A percentile compares a stretch with the other conserved stretches of the same genome.
Evolutionary conservation across 2,888 invertebrate genomes (phyloP).

Genomic region (Nomada hirtipes): DNA sequence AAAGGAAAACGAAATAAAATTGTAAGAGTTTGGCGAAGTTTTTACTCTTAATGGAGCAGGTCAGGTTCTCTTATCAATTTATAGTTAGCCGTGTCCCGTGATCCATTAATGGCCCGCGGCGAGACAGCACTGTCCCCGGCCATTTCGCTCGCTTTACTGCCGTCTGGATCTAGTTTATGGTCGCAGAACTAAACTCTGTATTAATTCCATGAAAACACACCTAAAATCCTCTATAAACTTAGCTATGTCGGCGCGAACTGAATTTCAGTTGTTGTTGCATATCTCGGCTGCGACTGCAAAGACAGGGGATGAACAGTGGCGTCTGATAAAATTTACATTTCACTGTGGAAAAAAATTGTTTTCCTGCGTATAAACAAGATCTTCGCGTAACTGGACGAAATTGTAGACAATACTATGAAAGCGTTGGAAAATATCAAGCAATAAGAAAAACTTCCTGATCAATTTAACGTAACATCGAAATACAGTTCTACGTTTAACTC

Average conservation of each 20-base stretch:
- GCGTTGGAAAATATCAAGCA: too few relatives aligned
- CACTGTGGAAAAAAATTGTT: not conserved
- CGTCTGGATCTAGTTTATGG: constrained; percentile 81
- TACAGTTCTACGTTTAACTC: not conserved
- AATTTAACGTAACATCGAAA: not conserved
- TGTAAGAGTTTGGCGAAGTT: constrained; percentile 54
- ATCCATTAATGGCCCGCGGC: constrained; percentile 79
- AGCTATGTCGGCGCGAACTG: constrained; percentile 60
- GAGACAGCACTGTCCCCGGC: constrained; percentile 76
- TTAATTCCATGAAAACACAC: constrained; percentile 81
- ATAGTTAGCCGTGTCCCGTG: constrained; percentile 78
- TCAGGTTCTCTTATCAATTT: constrained; percentile 77
- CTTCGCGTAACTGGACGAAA: too few relatives aligned
- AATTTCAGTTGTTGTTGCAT: constrained; percentile 68
- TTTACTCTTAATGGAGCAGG: constrained; percentile 71
- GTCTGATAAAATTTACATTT: constrained; percentile 7
- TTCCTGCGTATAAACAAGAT: too few relatives aligned
- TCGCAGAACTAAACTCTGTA: constrained; percentile 80
- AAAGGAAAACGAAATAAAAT: constrained; percentile 27
- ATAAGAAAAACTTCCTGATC: not conserved
- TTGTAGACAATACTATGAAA: too few relatives aligned
- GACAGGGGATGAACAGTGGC: constrained; percentile 5
- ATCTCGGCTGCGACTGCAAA: constrained; percentile 36
- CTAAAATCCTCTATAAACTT: constrained; percentile 77
- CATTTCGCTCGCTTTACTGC: constrained; percentile 78